Evolutionary conservation across 2,113 vertebrate genomes (phyloP).

Genomic region (Hippotragus niger): DNA sequence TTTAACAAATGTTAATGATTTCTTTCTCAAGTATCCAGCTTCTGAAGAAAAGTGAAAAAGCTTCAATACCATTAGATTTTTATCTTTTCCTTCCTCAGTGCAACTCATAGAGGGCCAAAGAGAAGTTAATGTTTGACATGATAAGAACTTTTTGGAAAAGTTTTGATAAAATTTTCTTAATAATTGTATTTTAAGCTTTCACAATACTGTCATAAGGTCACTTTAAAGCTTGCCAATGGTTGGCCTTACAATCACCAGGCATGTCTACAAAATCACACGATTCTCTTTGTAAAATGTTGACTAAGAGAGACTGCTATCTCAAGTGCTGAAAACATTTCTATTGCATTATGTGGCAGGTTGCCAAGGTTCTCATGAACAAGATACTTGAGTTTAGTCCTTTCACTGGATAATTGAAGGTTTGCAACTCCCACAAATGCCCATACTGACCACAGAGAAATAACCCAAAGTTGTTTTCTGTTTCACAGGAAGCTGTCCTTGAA

Average conservation of each 20-base stretch:
- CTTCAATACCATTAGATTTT: background rate
- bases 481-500: constrained; percentile 89
- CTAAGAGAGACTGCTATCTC: background rate
- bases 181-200: background rate
- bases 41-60: background rate
- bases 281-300: background rate
- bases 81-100: background rate
- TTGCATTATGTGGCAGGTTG: background rate
- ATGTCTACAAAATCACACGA: background rate
- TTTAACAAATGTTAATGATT: background rate
- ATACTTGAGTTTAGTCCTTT: background rate
- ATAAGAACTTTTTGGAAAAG: background rate
- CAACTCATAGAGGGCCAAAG: background rate
- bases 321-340: background rate
- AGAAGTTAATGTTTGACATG: background rate
- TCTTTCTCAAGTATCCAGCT: background rate
- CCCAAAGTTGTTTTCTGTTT: background rate
- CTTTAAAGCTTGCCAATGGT: background rate
- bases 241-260: background rate
- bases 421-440: background rate
- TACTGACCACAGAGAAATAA: background rate
- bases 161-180: background rate
- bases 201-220: background rate
- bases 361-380: background rate
- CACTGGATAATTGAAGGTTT: background rate